These are phyloP conservation scores for Melipona beecheii DNA, from an alignment of 2,888 invertebrate genomes.

Conservation along the genomic window DNA sequence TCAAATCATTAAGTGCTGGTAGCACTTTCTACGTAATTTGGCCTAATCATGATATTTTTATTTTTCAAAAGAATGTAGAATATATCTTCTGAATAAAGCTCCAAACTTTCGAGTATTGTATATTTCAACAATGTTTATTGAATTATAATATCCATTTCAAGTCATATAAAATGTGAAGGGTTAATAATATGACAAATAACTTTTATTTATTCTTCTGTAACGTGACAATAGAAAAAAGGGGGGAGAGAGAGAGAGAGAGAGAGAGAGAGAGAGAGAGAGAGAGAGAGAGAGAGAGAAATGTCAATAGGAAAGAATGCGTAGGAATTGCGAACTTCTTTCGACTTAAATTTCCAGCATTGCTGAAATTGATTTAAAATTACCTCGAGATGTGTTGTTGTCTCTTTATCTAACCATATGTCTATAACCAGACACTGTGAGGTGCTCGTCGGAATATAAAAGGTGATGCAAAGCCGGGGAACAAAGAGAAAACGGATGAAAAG, in stretches of 20 bases:
- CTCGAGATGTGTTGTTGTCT: conserved; percentile 66
- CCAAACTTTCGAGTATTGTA: too few species aligned
- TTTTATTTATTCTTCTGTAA: too few species aligned
- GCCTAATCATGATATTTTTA: too few species aligned
- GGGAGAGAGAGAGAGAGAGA: not conserved
- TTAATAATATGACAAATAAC: too few species aligned
- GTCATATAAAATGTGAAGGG: too few species aligned
- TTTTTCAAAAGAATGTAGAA: too few species aligned
- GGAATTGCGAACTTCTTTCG: conserved; percentile 76
- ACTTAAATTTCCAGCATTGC: conserved; percentile 80
- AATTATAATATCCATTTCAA: too few species aligned
- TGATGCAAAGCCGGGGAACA: conserved; percentile 28
- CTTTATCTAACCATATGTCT: conserved; percentile 62
- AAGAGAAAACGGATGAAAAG: conserved; percentile 17
- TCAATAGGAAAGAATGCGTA: conserved; percentile 5
- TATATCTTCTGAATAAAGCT: too few species aligned
- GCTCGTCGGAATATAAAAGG: conserved; percentile 48
- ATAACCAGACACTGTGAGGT: conserved; percentile 43
- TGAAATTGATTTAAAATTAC: conserved; percentile 80
- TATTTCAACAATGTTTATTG: too few species aligned
- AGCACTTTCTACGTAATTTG: too few species aligned
- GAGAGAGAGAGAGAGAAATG: not conserved
- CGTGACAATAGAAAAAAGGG: not conserved
- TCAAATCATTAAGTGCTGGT: too few species aligned
- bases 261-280: not conserved